Percentiles rank a stretch among this genome's conserved stretches.
Conservation (phyloP, 2,113 vertebrate genomes). For the Tragelaphus imberbis region DNA sequence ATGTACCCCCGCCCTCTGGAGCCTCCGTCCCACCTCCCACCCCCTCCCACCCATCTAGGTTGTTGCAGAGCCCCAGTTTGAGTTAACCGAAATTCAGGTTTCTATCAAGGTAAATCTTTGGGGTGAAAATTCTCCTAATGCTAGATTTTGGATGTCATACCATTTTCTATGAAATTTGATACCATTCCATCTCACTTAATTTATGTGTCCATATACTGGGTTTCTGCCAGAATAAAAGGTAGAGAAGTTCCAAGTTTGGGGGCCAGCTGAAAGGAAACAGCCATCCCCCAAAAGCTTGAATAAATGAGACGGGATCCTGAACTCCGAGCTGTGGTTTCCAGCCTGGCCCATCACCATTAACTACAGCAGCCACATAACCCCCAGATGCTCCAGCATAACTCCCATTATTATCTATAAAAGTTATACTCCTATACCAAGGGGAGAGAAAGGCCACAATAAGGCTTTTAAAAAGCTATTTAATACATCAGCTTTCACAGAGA, state of each 20-base stretch:
- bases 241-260: background rate
- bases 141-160: background rate
- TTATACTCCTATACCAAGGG: constrained; percentile 50
- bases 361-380: constrained; percentile 38
- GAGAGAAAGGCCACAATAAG: constrained; percentile 60
- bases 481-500: constrained; percentile 73
- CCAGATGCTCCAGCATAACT: background rate
- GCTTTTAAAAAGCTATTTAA: constrained; percentile 73
- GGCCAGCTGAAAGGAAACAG: background rate
- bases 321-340: background rate
- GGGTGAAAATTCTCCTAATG: background rate
- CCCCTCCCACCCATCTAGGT: background rate
- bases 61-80: background rate
- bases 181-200: background rate
- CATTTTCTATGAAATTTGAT: background rate
- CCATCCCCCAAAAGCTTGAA: background rate
- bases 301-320: constrained; percentile 8
- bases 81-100: background rate
- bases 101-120: background rate
- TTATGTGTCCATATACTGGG: background rate
- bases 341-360: constrained; percentile 62
- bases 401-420: constrained; percentile 67
- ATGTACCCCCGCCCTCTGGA: background rate
- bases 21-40: background rate
- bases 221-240: background rate